Percentiles rank a stretch among this genome's conserved stretches.
Conservation (phyloP, 2,113 vertebrate genomes). For the Alligator mississippiensis region DNA sequence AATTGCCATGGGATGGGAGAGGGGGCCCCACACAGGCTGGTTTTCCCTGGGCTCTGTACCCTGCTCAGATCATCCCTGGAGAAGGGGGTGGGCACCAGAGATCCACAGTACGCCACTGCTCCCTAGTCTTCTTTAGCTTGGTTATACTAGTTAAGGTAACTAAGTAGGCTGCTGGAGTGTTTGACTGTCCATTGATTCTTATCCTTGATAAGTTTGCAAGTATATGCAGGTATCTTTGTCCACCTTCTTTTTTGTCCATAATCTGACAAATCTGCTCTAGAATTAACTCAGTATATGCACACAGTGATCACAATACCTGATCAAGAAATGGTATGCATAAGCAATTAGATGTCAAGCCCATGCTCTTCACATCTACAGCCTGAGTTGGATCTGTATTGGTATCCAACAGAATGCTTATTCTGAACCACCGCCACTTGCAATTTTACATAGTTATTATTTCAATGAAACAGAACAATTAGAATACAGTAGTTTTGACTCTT, state of each 20-base stretch:
- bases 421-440: not conserved
- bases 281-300: not conserved
- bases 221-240: not conserved
- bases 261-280: not conserved
- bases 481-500: not conserved
- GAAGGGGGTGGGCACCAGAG: too few relatives aligned
- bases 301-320: not conserved
- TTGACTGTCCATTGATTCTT: not conserved
- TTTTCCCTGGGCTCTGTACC: too few relatives aligned
- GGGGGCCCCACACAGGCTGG: too few relatives aligned
- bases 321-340: not conserved
- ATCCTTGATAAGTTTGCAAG: not conserved
- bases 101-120: too few relatives aligned
- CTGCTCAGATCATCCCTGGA: too few relatives aligned
- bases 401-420: not conserved
- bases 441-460: not conserved
- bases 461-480: not conserved
- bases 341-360: not conserved
- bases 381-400: not conserved
- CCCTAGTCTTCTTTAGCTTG: not conserved
- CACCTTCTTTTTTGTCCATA: not conserved
- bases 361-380: not conserved
- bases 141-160: not conserved
- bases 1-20: too few relatives aligned
- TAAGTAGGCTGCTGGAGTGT: not conserved